Base-by-base conservation (phyloP, 2,797 vertebrate species). In the Sarcophilus harrisii region DNA sequence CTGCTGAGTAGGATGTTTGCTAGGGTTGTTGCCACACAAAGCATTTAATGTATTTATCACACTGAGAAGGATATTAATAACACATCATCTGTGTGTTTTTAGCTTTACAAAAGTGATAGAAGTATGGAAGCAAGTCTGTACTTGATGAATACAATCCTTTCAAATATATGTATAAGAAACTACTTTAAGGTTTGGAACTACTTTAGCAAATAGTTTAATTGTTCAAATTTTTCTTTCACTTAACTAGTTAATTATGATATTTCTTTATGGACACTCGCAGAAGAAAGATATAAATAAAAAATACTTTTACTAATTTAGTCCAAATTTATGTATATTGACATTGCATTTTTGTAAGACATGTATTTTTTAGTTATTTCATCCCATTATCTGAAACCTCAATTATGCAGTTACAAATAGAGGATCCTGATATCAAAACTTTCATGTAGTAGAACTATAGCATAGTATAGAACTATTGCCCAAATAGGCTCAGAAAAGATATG, bases 51-150 rank as follows among this genome's bases (percentile, higher is more conserved):
- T 2, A 24, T 94, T 96, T 4, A 52, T 57, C 6, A 3, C 29
- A 90, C 32, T 60, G 57, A 52, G n/a, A 91, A 12, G 59, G 89
- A 92, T 93, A 94, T 92, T 91, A 92, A 9, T 54, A 95, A 49
- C n/a, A 87, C 57, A 55, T 60, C 91, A 13, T 92, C 87, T 73
- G 0, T 21, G 16, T 59, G 81, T 94, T 97, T 94, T 49, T 90
- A 92, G 57, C 32, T 91, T 93, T 62, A 95, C 94, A 97, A 94
- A 94, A 58, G 55, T 87, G 13, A 87, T 90, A 54, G 57, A 91
- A 29, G 94, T 73, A 58, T 87, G 66, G 38, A 52, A 21, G 62
- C 58, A 52, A 32, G 62, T 58, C 54, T 90, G 13, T 59, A 57
- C 57, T 94, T 95, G 54, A 90, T 73, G 66, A 59, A 14, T 30